phyloP scores from a whole-genome alignment of 2,797 vertebrate genomes.

The Echiichthys vipera region DNA sequence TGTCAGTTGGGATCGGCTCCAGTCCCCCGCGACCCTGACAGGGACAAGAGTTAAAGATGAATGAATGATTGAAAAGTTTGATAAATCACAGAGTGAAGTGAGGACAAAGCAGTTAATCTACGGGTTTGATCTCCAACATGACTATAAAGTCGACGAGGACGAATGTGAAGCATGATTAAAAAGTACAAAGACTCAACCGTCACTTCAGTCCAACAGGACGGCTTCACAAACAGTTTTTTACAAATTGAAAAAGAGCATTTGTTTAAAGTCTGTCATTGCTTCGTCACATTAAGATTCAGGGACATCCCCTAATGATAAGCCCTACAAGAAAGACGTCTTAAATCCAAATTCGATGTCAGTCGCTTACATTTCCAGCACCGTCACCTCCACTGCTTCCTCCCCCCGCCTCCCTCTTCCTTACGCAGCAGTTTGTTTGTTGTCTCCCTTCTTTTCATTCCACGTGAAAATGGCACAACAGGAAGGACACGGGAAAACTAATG shows the following conservation, averaged over 20 bases:
- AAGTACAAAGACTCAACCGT: too few species aligned
- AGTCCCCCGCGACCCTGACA: too few species aligned
- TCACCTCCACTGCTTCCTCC: not conserved
- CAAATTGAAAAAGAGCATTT: not conserved
- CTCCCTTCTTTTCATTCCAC: constrained; percentile 47
- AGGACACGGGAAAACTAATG: constrained; percentile 66
- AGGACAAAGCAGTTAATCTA: too few species aligned
- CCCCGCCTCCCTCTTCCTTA: constrained; percentile 29
- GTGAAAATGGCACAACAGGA: constrained; percentile 55
- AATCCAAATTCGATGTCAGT: constrained; percentile 3
- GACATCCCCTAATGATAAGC: not conserved
- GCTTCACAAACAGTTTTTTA: not conserved
- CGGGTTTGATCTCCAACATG: too few species aligned
- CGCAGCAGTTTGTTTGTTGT: constrained; percentile 63
- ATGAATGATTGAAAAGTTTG: too few species aligned
- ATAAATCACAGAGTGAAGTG: too few species aligned
- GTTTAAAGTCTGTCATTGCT: not conserved
- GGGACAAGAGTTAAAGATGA: too few species aligned
- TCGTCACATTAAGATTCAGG: not conserved
- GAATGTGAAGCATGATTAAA: too few species aligned
- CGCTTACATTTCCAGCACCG: not conserved
- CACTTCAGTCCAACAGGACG: too few species aligned
- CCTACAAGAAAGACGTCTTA: not conserved
- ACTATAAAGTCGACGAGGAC: too few species aligned
- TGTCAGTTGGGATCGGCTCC: too few species aligned